phyloP scores from a whole-genome alignment of 2,888 invertebrate genomes.

The Chrysolina oricalcia region DNA sequence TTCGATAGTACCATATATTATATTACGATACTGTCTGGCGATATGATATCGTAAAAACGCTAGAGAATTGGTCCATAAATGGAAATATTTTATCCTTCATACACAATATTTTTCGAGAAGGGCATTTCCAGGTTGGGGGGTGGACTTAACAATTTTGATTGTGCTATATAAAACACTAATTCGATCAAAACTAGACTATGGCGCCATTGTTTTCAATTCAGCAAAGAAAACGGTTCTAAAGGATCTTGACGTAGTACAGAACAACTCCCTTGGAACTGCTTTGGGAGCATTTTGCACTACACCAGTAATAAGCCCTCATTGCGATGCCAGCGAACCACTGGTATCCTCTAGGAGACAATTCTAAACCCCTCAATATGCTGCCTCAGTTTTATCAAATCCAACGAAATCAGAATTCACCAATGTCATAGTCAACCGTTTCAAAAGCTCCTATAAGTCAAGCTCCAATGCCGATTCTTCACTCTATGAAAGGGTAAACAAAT shows the following conservation, averaged over 20 bases:
- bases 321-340: not conserved
- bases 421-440: constrained; percentile 1
- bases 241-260: not conserved
- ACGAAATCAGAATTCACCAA: not conserved
- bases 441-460: not conserved
- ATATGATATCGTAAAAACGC: no score
- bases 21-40: constrained; percentile 39
- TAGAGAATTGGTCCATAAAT: no score
- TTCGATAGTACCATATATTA: constrained; percentile 48
- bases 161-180: no score
- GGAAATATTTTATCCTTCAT: no score
- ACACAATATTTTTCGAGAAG: no score
- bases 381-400: no score
- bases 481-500: not conserved
- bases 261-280: constrained; percentile 15
- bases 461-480: not conserved
- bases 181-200: constrained; percentile 32
- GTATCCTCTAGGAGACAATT: not conserved
- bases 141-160: no score
- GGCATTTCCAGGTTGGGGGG: no score
- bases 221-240: constrained; percentile 29
- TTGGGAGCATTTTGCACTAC: constrained; percentile 15
- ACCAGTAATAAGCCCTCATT: not conserved
- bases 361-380: not conserved
- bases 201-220: constrained; percentile 17